A percentile compares a stretch with the other conserved stretches of the same genome.
Evolutionary conservation across 2,888 invertebrate species (phyloP).

Genomic region (Drosophila rubida): DNA sequence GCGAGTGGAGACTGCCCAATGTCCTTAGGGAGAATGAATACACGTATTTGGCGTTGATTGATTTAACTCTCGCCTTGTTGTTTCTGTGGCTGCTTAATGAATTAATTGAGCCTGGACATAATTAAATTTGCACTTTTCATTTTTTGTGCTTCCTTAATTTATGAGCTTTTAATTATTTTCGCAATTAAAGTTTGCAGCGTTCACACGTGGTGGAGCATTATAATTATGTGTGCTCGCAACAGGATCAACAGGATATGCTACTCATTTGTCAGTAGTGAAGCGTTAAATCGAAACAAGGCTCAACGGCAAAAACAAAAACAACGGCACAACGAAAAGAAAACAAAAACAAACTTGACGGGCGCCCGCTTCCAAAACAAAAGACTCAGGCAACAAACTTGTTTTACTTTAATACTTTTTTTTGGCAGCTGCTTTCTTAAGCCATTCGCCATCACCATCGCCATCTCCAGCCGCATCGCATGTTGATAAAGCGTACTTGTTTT

Average conservation of each 20-base stretch:
- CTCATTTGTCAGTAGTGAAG: slow-evolving; percentile 74
- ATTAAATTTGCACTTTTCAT: slow-evolving; percentile 74
- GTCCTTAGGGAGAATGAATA: slow-evolving; percentile 66
- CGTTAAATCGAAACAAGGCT: slow-evolving; percentile 58
- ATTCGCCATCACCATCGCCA: slow-evolving; percentile 26
- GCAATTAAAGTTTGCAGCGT: slow-evolving; percentile 63
- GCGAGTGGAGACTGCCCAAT: slow-evolving; percentile 18
- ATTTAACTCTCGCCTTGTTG: slow-evolving; percentile 57
- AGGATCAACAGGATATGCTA: slow-evolving; percentile 79
- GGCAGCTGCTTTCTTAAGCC: slow-evolving; percentile 67
- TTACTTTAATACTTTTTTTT: slow-evolving; percentile 44
- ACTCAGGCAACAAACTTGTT: slow-evolving; percentile 73
- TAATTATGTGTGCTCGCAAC: slow-evolving; percentile 69
- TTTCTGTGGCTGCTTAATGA: slow-evolving; percentile 60
- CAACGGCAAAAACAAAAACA: slow-evolving; percentile 28
- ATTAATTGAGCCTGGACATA: slow-evolving; percentile 73
- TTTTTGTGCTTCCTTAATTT: slow-evolving; percentile 54
- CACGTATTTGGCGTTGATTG: slow-evolving; percentile 77
- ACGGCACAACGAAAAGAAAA: no score
- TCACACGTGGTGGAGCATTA: slow-evolving; percentile 51
- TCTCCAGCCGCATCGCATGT: no score
- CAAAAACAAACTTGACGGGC: slow-evolving; percentile 33
- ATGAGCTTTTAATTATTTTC: slow-evolving; percentile 79
- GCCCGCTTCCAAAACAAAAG: slow-evolving; percentile 58
- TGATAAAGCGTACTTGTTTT: slow-evolving; percentile 19